Evolutionary conservation across 2,888 invertebrate species (phyloP), one percentile per base, ranked within the genome.

Genomic region (Uloborus plumipes): DNA sequence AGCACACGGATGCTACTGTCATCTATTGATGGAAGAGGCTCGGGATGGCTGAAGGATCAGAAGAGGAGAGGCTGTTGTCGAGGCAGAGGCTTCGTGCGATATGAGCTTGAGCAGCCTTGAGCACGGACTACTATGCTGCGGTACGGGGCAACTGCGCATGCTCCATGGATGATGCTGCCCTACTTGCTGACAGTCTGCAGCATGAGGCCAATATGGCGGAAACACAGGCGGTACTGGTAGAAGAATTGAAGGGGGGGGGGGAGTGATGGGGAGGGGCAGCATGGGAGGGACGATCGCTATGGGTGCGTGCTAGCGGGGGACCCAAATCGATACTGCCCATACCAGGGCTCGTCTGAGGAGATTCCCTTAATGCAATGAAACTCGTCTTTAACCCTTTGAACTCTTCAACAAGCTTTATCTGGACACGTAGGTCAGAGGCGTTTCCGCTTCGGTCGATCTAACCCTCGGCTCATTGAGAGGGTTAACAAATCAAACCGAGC

Each of bases 101-200:
- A 53, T 79, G 79, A 73, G 73, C 65, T 53, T 47, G 61, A 47
- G 67, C 62, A 72, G 49, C 61, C 55, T 31, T 71, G 70, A 39
- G 58, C 66, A 64, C 67, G 16, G 22, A 75, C 73, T 74, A 84
- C 73, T 84, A 79, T 82, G 66, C 76, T 82, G 77, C 83, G 74
- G 83, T 71, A 83, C 58, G 71, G 14, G 39, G 51, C 64, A 7
- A 77, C 67, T 64, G 73, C 76, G 77, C 83, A 83, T 83, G 83
- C 77, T 49, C 69, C 47, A 39, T 81, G 76, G 69, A 80, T 72
- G 67, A 71, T 79, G 66, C 81, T 74, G 74, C 76, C 55, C 70
- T 64, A 77, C 77, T 77, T 77, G 75, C 75, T 75, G 75, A 75
- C 81, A 74, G 70, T 71, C 75, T 75, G 75, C 81, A 81, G 81